Evolutionary conservation across 2,888 invertebrate species (phyloP), one percentile per base, ranked within the genome.

Genomic region (Hermaeophaga mercurialis): DNA sequence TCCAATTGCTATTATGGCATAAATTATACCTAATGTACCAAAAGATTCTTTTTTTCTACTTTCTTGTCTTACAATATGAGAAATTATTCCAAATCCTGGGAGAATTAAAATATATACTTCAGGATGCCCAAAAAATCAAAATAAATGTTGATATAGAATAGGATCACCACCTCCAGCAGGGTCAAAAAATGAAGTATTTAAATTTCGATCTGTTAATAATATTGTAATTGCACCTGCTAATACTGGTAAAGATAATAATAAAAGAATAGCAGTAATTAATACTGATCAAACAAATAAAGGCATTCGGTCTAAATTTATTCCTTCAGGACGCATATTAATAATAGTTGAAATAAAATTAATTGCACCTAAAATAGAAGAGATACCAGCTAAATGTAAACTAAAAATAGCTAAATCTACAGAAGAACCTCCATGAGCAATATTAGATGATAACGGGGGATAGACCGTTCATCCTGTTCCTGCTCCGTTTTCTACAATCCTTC

Each of bases 111-210:
- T 90, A 22, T 22, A 22, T 3, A 22, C 22, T 26, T 91, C 90
- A 7, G 90, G 91, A 53, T 91, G 91, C 0, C 90, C 91, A 84
- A 91, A 92, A 80, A 91, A 91, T 85, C 90, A 91, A 80, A 92
- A 90, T 82, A 91, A 79, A 76, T 91, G 90, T 84, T 91, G 89
- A 49, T 88, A 91, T 22, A 5, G 22, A 22, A 22, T 22, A 22
- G 22, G 22, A 22, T 22, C 22, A 22, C 22, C n/a, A n/a, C n/a
- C n/a, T n/a, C n/a, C 22, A 5, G 22, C 3, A 6, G 22, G 22
- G 22, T 22, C 22, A 6, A 22, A 22, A 77, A 91, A 91, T 1
- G 87, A 85, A 1, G 89, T 89, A 81, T 89, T 89, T 75, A 90
- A 75, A 79, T 91, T 90, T 74, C 89, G 89, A 70, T 91, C 90